A percentile compares a stretch with the other conserved stretches of the same genome.
Conservation (phyloP, 2,113 vertebrate genomes). For the human (Homo sapiens) region GRCh38 chr13:73510501-73511000, state of each 20-base stretch:
- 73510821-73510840: not conserved
- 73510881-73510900: not conserved
- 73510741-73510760: not conserved
- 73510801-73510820: not conserved
- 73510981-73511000: not conserved
- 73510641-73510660: not conserved
- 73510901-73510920: not conserved
- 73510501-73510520: not conserved
- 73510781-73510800: not conserved
- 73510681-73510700: not conserved
- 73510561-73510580: not conserved
- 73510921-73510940: not conserved
- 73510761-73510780: not conserved
- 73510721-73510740: not conserved
- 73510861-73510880: not conserved
- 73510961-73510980: not conserved
- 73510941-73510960: not conserved
- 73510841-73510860: not conserved
- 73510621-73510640: not conserved
- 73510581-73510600: not conserved
- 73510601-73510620: conserved; percentile 13
- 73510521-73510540: not conserved
- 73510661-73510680: not conserved
- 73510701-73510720: conserved; percentile 36
- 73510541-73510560: not conserved